Conservation (phyloP, 2,797 vertebrate species). For the Odontamblyopus lacepedii region DNA sequence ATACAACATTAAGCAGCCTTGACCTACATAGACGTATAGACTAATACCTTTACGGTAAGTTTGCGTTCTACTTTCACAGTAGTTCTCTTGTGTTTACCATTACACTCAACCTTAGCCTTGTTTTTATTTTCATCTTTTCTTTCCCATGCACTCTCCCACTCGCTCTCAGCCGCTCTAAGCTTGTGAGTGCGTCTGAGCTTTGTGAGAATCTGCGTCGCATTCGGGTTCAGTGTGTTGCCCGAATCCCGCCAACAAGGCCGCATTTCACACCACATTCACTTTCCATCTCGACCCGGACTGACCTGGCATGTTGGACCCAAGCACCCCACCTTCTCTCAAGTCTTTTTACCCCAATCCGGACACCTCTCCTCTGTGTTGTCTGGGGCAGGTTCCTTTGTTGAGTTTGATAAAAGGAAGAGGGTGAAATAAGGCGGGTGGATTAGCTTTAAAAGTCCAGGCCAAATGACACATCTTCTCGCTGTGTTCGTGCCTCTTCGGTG, state of each 20-base stretch:
- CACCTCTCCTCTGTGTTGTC: constrained; percentile 60
- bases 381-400: constrained; percentile 71
- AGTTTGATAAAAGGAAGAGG: constrained; percentile 70
- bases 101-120: neutral
- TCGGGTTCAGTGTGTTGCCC: constrained; percentile 21
- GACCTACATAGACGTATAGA: no score
- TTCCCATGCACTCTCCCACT: neutral
- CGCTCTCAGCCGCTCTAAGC: constrained; percentile 41
- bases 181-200: constrained; percentile 52
- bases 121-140: constrained; percentile 10
- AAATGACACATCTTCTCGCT: constrained; percentile 72
- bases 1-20: no score
- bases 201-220: constrained; percentile 33
- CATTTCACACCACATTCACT: constrained; percentile 33
- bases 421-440: constrained; percentile 63
- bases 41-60: no score
- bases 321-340: constrained; percentile 36
- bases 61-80: no score
- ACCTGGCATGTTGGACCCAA: constrained; percentile 62
- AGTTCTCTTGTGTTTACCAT: neutral
- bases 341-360: constrained; percentile 45
- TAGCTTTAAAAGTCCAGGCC: constrained; percentile 62
- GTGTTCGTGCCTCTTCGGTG: constrained; percentile 60
- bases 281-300: constrained; percentile 52
- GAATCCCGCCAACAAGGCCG: constrained; percentile 31